phyloP scores from a whole-genome alignment of 1,140 invertebrate genomes.

The Zophobas morio region DNA sequence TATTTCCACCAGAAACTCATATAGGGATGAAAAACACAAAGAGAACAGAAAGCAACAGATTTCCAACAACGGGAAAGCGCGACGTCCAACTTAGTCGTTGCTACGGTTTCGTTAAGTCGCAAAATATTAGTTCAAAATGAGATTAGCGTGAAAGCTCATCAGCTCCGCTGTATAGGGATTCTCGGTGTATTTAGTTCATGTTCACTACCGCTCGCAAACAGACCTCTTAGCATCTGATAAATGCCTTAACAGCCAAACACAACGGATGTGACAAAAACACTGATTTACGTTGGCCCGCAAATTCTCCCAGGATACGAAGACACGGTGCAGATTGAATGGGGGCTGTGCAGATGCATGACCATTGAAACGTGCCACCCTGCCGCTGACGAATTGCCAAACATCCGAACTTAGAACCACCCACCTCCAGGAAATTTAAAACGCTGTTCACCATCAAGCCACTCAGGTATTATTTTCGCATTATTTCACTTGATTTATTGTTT shows the following conservation, averaged over 20 bases:
- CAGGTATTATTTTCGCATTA: too few relatives aligned
- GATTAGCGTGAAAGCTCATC: constrained; percentile 37
- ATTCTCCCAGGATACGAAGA: constrained; percentile 23
- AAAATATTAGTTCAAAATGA: constrained; percentile 41
- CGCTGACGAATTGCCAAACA: too few relatives aligned
- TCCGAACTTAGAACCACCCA: too few relatives aligned
- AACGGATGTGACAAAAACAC: constrained; percentile 33
- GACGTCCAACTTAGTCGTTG: constrained; percentile 11
- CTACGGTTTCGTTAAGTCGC: constrained; percentile 26
- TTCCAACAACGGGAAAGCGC: constrained; percentile 1
- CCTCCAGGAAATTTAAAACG: too few relatives aligned
- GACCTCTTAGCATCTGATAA: constrained; percentile 40
- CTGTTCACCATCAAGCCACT: too few relatives aligned
- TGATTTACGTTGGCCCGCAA: constrained; percentile 21
- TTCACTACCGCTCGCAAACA: constrained; percentile 17
- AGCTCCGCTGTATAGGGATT: constrained; percentile 13
- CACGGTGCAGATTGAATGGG: constrained; percentile 19
- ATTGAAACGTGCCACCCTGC: too few relatives aligned
- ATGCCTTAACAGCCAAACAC: constrained; percentile 15
- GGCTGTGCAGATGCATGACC: background rate
- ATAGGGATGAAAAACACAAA: constrained; percentile 13
- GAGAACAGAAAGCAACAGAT: constrained; percentile 11
- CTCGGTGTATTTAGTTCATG: constrained; percentile 37
- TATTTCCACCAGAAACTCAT: constrained; percentile 6
- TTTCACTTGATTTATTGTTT: too few relatives aligned